A percentile compares a stretch with the other conserved stretches of the same genome.
Conservation (phyloP, 2,113 vertebrate genomes). For the Vulpes vulpes region DNA sequence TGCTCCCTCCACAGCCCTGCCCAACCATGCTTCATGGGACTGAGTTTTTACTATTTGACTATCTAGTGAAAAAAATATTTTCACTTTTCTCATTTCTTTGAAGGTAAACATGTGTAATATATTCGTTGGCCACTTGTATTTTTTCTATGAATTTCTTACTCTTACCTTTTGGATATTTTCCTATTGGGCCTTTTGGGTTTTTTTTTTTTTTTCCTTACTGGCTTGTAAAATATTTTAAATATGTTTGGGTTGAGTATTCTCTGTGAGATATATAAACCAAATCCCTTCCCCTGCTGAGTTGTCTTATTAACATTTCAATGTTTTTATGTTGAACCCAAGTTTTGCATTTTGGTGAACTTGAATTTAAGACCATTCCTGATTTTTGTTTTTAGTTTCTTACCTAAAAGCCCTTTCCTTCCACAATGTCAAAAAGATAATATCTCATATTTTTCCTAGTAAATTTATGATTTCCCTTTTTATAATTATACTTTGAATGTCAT, state of each 20-base stretch:
- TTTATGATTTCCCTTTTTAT: background rate
- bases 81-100: background rate
- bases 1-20: background rate
- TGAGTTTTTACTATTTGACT: background rate
- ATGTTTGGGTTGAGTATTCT: background rate
- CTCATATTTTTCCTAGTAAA: background rate
- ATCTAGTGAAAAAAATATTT: background rate
- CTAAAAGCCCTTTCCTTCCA: background rate
- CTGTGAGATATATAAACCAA: background rate
- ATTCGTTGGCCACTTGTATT: background rate
- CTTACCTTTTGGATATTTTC: conserved; percentile 28
- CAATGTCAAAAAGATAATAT: background rate
- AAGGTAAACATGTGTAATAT: background rate
- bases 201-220: background rate
- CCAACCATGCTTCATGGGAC: too few relatives aligned
- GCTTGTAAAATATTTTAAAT: background rate
- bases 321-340: background rate
- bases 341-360: background rate
- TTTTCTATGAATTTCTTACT: background rate
- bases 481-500: background rate
- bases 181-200: background rate
- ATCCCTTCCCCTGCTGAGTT: background rate
- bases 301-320: background rate
- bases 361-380: background rate
- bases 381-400: background rate